phyloP scores from a whole-genome alignment of 1,140 invertebrate species.

The Brachionus asplanchnoidis region DNA sequence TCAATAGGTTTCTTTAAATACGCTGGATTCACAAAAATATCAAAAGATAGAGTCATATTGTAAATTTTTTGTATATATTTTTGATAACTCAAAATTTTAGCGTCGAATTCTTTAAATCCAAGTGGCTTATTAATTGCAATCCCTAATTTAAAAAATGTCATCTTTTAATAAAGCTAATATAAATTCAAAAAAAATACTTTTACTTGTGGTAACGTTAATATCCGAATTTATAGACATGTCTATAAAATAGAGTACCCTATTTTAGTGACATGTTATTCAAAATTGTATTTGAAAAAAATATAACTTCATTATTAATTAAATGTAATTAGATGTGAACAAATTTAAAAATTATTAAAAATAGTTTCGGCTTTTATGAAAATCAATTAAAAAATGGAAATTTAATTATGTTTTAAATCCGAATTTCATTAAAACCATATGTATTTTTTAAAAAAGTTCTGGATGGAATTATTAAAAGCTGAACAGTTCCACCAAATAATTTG shows the following conservation, averaged over 20 bases:
- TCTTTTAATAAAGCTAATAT: neutral
- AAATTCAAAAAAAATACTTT: neutral
- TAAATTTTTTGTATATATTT: neutral
- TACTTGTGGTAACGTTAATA: neutral
- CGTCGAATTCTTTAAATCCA: neutral
- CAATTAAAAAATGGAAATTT: too few species aligned
- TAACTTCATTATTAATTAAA: too few species aligned
- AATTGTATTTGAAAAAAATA: too few species aligned
- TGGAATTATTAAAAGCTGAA: neutral
- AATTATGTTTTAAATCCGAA: too few species aligned
- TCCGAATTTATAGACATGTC: too few species aligned
- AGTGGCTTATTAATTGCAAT: neutral
- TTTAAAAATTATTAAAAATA: too few species aligned
- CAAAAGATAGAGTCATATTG: neutral
- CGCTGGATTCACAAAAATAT: neutral
- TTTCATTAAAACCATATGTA: too few species aligned
- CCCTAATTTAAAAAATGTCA: neutral
- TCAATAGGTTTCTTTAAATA: neutral
- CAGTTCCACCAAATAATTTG: neutral
- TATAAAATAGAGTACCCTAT: too few species aligned
- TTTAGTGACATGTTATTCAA: too few species aligned
- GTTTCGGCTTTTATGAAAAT: too few species aligned
- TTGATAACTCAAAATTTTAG: neutral
- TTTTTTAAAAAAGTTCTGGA: too few species aligned
- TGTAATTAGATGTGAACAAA: too few species aligned